A percentile compares a stretch with the other conserved stretches of the same genome.
These are phyloP conservation scores for Acronicta aceris DNA, from an alignment of 2,888 invertebrate species.

Conservation along the genomic window DNA sequence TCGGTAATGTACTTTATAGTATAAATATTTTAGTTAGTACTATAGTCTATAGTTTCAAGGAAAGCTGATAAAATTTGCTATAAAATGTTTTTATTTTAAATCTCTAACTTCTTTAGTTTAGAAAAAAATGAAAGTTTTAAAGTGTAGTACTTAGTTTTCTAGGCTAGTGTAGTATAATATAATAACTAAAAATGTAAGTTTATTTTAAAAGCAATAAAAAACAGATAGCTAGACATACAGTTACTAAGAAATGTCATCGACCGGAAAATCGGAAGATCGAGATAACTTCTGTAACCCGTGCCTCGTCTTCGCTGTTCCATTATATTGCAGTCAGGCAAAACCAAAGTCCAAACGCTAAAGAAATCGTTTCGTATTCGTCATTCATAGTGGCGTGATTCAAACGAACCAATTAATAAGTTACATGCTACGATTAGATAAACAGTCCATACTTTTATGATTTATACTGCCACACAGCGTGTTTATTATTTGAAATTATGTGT, in stretches of 20 bases:
- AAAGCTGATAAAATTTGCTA: no score
- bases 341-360: constrained; percentile 74
- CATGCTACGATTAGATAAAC: constrained; percentile 79
- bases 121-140: no score
- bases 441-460: constrained; percentile 54
- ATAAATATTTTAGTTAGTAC: no score
- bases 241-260: constrained; percentile 50
- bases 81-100: no score
- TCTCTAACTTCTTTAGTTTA: no score
- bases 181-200: no score
- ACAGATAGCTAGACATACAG: no score
- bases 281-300: constrained; percentile 59
- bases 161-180: no score
- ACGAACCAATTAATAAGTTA: constrained; percentile 78
- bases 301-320: constrained; percentile 40
- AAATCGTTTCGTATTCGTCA: constrained; percentile 75
- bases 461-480: constrained; percentile 46
- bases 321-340: constrained; percentile 43
- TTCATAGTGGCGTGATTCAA: constrained; percentile 82
- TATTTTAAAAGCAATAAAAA: no score
- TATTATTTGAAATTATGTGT: constrained; percentile 10
- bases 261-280: constrained; percentile 51
- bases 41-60: no score
- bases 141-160: no score
- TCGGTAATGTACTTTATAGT: no score